phyloP scores from a whole-genome alignment of 2,888 invertebrate genomes.

The Linhomoeus sp. region DNA sequence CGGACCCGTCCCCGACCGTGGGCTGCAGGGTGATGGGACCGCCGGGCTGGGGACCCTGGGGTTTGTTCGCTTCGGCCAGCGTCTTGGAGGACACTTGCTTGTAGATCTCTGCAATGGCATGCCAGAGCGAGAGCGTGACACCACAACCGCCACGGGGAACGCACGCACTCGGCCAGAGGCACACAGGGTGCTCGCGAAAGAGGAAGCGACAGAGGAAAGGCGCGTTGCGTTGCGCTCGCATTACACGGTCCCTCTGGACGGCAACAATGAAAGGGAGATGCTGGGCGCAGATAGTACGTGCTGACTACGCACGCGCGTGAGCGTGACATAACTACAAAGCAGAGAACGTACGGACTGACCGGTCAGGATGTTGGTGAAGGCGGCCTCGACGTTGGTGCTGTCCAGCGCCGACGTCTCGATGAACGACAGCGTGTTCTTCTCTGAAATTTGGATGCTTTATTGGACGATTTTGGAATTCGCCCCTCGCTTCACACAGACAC shows the following conservation, averaged over 20 bases:
- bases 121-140: too few species aligned
- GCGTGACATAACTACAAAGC: neutral
- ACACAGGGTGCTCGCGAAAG: too few species aligned
- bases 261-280: too few species aligned
- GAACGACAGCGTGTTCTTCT: conserved; percentile 23
- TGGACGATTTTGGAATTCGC: too few species aligned
- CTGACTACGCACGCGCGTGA: too few species aligned
- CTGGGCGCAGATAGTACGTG: neutral
- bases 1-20: conserved; percentile 22
- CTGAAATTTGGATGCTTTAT: too few species aligned
- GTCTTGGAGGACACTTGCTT: conserved; percentile 96
- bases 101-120: conserved; percentile 86
- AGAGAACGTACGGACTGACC: conserved; percentile 27
- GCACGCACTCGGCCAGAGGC: too few species aligned
- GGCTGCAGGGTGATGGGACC: conserved; percentile 6
- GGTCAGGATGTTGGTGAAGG: conserved; percentile 98
- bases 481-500: too few species aligned
- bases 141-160: too few species aligned
- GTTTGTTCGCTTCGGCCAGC: conserved; percentile 82
- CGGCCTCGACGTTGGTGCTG: conserved; percentile 98
- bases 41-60: conserved; percentile 43
- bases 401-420: conserved; percentile 86
- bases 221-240: too few species aligned
- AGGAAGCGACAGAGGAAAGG: too few species aligned
- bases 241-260: too few species aligned